Conservation (phyloP, 2,888 invertebrate genomes). For the Ametastegia equiseti region DNA sequence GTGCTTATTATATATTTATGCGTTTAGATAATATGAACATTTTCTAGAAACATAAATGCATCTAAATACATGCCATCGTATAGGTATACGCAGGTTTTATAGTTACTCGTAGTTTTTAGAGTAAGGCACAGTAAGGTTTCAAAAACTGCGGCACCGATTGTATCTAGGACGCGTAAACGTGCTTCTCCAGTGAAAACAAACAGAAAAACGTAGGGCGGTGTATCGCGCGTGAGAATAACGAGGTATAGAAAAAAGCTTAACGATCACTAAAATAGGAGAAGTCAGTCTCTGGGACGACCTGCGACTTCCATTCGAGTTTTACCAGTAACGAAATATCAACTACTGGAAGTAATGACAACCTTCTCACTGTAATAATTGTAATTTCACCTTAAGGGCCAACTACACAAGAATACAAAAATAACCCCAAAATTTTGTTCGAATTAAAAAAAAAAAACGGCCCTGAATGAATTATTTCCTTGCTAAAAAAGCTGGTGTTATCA, state of each 20-base stretch:
- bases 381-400: not conserved
- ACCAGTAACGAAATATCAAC: not conserved
- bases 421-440: too few relatives aligned
- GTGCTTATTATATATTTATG: too few relatives aligned
- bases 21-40: too few relatives aligned
- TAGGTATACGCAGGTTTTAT: not conserved
- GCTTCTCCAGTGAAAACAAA: constrained; percentile 36
- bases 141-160: not conserved
- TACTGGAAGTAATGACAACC: too few relatives aligned
- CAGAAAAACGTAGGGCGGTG: not conserved
- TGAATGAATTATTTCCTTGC: too few relatives aligned
- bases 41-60: not conserved
- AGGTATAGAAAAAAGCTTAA: constrained; percentile 23
- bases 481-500: too few relatives aligned
- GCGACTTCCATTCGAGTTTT: not conserved
- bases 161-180: constrained; percentile 24
- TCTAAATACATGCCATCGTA: not conserved
- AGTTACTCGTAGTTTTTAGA: not conserved
- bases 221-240: constrained; percentile 18
- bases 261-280: constrained; percentile 39
- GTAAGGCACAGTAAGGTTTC: too few relatives aligned
- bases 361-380: not conserved
- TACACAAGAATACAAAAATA: too few relatives aligned
- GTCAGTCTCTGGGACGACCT: not conserved
- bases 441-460: too few relatives aligned